Evolutionary conservation across 2,797 vertebrate genomes (phyloP).

Genomic region (Enteromius mattozi): DNA sequence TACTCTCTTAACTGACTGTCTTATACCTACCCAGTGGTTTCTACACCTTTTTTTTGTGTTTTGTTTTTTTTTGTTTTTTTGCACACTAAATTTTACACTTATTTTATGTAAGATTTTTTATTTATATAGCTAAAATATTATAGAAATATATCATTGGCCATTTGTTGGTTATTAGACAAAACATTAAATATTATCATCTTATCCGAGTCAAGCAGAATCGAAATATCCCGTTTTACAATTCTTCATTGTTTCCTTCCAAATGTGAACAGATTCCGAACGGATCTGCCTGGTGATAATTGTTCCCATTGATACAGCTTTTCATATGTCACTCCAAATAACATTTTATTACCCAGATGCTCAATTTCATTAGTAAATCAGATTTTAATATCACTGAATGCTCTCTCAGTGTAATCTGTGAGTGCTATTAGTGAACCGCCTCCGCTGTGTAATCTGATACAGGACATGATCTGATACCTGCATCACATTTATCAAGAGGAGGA

Average conservation of each 20-base stretch:
- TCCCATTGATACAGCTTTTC: conserved; percentile 9
- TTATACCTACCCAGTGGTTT: not conserved
- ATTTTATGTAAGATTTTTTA: not conserved
- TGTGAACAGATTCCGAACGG: not conserved
- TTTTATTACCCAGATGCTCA: conserved; percentile 27
- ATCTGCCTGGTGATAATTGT: not conserved
- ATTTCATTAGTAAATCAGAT: conserved; percentile 36
- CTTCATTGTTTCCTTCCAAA: not conserved
- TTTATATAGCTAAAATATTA: not conserved
- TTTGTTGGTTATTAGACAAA: not conserved
- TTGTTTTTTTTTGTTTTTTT: not conserved
- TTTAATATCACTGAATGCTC: conserved; percentile 32
- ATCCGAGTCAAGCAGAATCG: not conserved
- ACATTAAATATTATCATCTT: not conserved
- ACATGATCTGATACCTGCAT: conserved; percentile 41
- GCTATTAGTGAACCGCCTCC: conserved; percentile 31
- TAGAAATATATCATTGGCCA: not conserved
- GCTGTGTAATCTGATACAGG: conserved; percentile 39
- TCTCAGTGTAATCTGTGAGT: conserved; percentile 18
- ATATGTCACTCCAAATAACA: conserved; percentile 30
- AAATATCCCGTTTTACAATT: not conserved
- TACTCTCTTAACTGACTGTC: not conserved
- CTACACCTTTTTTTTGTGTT: not conserved
- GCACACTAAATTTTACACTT: too few species aligned
- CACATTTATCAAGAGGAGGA: conserved; percentile 14